These are phyloP conservation scores for Zelleria hepariella DNA, from an alignment of 2,888 invertebrate species.

Conservation along the genomic window DNA sequence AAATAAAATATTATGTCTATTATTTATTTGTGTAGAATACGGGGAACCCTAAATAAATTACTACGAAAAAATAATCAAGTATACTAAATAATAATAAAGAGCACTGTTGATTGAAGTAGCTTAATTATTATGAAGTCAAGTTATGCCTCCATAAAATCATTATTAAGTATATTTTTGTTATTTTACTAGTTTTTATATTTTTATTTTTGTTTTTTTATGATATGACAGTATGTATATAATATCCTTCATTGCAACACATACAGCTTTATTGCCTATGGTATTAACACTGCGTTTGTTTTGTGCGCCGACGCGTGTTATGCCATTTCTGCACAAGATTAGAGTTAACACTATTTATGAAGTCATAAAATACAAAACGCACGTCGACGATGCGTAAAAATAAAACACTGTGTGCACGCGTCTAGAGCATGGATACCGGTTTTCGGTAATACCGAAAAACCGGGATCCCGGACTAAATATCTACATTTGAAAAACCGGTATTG, in stretches of 20 bases:
- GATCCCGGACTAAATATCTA: too few species aligned
- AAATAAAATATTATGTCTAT: too few species aligned
- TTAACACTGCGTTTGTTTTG: too few species aligned
- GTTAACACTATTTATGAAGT: too few species aligned
- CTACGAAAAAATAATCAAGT: constrained; percentile 24
- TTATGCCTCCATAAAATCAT: background rate
- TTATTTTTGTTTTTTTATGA: constrained; percentile 38
- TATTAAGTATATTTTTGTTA: constrained; percentile 32
- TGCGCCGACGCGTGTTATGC: too few species aligned
- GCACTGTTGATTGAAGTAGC: constrained; percentile 16
- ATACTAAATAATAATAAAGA: constrained; percentile 23
- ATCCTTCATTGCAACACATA: background rate
- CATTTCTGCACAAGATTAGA: too few species aligned
- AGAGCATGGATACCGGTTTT: too few species aligned
- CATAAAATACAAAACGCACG: too few species aligned
- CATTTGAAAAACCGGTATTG: too few species aligned
- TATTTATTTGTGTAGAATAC: background rate
- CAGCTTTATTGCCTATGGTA: background rate
- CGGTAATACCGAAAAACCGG: too few species aligned
- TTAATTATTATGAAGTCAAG: constrained; percentile 13
- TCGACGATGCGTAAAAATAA: too few species aligned
- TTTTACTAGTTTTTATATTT: constrained; percentile 57
- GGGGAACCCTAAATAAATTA: constrained; percentile 11
- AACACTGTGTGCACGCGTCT: too few species aligned
- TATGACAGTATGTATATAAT: constrained; percentile 2